These are phyloP conservation scores for Miichthys miiuy DNA, from an alignment of 2,797 vertebrate genomes.

Conservation along the genomic window DNA sequence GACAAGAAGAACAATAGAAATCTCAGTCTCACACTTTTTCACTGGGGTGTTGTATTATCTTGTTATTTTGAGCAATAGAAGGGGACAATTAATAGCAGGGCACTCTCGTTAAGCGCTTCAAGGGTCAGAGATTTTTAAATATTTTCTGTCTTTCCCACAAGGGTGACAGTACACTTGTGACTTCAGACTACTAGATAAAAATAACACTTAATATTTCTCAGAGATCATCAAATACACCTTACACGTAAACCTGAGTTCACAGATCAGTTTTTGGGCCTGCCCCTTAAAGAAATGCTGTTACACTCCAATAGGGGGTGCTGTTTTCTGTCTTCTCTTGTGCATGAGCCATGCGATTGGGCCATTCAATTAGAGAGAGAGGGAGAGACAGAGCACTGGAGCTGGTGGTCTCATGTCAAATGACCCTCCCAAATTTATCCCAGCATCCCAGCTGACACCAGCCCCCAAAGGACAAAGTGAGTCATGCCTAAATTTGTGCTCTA, in stretches of 20 bases:
- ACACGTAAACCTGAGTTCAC: neutral
- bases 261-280: neutral
- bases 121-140: slow-evolving; percentile 15
- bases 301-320: slow-evolving; percentile 81
- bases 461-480: slow-evolving; percentile 55
- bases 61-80: slow-evolving; percentile 55
- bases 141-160: slow-evolving; percentile 15
- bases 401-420: slow-evolving; percentile 14
- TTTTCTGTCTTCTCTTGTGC: slow-evolving; percentile 56
- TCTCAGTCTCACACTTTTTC: slow-evolving; percentile 56
- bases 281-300: slow-evolving; percentile 21
- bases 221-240: neutral
- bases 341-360: slow-evolving; percentile 2
- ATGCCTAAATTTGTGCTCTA: slow-evolving; percentile 62
- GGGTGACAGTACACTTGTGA: neutral
- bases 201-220: neutral
- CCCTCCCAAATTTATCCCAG: slow-evolving; percentile 40
- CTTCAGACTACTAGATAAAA: neutral
- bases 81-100: slow-evolving; percentile 35
- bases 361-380: neutral
- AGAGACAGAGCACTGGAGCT: neutral
- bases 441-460: slow-evolving; percentile 38
- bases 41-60: slow-evolving; percentile 49
- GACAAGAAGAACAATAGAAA: slow-evolving; percentile 51
- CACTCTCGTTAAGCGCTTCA: slow-evolving; percentile 4